These are phyloP conservation scores for Sebastes iracundus DNA, from an alignment of 2,797 vertebrate species.

Conservation along the genomic window DNA sequence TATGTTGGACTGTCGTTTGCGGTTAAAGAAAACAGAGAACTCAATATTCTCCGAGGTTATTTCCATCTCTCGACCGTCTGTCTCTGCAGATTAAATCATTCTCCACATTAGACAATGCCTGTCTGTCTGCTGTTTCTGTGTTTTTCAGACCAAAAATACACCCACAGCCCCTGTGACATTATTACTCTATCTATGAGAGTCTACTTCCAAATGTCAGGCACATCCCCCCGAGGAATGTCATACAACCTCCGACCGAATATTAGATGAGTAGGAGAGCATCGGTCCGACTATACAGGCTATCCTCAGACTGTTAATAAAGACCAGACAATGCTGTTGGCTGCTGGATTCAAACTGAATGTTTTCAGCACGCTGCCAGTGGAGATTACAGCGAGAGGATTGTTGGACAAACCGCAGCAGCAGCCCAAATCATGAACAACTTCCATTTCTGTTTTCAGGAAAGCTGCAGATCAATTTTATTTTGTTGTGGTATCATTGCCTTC, in stretches of 20 bases:
- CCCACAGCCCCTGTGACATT: conserved; percentile 69
- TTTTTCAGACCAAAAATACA: conserved; percentile 65
- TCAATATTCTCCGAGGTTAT: conserved; percentile 54
- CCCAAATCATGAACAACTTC: conserved; percentile 32
- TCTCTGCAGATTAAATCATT: conserved; percentile 63
- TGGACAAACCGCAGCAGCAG: conserved; percentile 21
- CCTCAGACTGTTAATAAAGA: conserved; percentile 73
- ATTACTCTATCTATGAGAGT: conserved; percentile 75
- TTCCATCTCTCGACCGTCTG: conserved; percentile 27
- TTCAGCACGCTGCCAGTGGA: conserved; percentile 41
- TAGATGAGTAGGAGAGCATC: conserved; percentile 54
- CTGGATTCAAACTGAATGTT: conserved; percentile 43
- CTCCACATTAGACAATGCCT: conserved; percentile 50
- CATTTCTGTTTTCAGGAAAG: conserved; percentile 33
- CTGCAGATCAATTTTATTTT: conserved; percentile 34
- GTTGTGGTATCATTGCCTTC: background rate
- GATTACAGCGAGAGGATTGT: conserved; percentile 42
- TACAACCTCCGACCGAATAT: conserved; percentile 70
- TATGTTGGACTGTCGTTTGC: conserved; percentile 8
- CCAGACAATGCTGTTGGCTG: conserved; percentile 59
- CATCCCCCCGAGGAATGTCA: conserved; percentile 72
- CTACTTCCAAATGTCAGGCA: conserved; percentile 78
- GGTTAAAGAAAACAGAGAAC: conserved; percentile 40
- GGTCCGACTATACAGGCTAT: conserved; percentile 26
- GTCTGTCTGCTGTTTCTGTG: conserved; percentile 43